Conservation (phyloP, 2,888 invertebrate genomes). For the Cabera pusaria region DNA sequence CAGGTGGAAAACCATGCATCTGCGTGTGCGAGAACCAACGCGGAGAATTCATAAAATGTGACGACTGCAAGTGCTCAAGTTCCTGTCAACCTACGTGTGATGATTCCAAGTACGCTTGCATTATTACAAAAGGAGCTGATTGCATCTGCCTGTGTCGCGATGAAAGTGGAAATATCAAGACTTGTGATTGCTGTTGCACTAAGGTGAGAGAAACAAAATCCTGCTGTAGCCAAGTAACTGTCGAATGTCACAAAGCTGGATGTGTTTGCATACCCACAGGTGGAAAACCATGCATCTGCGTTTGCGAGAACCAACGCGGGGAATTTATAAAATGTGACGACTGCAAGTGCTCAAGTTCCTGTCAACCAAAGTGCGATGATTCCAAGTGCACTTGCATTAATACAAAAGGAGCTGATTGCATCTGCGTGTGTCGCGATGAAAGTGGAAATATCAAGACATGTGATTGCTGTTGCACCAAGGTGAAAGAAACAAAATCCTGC, state of each 20-base stretch:
- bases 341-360: constrained; percentile 30
- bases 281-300: constrained; percentile 41
- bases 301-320: constrained; percentile 37
- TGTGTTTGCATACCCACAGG: constrained; percentile 40
- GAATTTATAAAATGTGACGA: constrained; percentile 30
- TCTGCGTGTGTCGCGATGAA: constrained; percentile 26
- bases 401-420: constrained; percentile 27
- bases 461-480: constrained; percentile 12
- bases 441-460: constrained; percentile 22
- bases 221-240: too few species aligned
- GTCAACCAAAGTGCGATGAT: constrained; percentile 31
- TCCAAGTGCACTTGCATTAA: constrained; percentile 32
- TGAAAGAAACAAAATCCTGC: too few species aligned
- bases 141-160: constrained; percentile 29
- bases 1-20: constrained; percentile 39
- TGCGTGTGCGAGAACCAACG: constrained; percentile 37
- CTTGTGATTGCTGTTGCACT: constrained; percentile 18
- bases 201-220: constrained; percentile 1
- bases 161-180: constrained; percentile 17
- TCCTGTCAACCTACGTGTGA: constrained; percentile 18
- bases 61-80: constrained; percentile 38
- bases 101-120: constrained; percentile 30
- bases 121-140: constrained; percentile 26
- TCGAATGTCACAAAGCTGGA: constrained; percentile 33
- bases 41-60: constrained; percentile 35